Conservation (phyloP, 1,140 invertebrate genomes). For the Eubasilissa regina region DNA sequence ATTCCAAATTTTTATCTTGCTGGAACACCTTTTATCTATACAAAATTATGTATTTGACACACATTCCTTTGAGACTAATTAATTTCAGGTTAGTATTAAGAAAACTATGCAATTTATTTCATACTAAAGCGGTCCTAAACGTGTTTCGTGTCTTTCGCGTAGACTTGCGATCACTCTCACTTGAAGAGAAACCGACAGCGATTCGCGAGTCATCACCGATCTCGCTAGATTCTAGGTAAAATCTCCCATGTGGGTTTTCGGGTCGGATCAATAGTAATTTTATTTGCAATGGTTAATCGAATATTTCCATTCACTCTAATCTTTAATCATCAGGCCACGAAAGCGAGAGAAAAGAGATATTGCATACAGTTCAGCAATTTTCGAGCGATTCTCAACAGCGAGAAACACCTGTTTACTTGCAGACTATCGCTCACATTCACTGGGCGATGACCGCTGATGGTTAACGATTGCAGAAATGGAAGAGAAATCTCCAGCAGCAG, state of each 20-base stretch:
- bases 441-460: constrained; percentile 11
- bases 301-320: constrained; percentile 28
- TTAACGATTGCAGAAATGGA: constrained; percentile 20
- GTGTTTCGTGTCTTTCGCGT: not conserved
- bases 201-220: constrained; percentile 12
- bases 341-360: not conserved
- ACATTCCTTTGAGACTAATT: not conserved
- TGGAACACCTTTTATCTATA: not conserved
- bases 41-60: not conserved
- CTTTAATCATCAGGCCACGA: not conserved
- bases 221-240: constrained; percentile 13
- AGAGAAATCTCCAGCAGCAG: constrained; percentile 20
- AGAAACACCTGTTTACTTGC: constrained; percentile 26
- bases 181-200: constrained; percentile 33
- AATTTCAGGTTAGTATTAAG: not conserved
- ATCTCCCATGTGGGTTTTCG: constrained; percentile 38
- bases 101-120: constrained; percentile 17
- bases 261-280: constrained; percentile 35
- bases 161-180: constrained; percentile 33
- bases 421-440: constrained; percentile 23
- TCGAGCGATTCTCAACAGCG: not conserved
- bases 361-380: not conserved
- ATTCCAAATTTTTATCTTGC: no score
- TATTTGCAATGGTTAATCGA: constrained; percentile 13
- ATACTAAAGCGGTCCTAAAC: constrained; percentile 30